phyloP scores from a whole-genome alignment of 2,888 invertebrate species.

The Listrodromus nycthemerus region DNA sequence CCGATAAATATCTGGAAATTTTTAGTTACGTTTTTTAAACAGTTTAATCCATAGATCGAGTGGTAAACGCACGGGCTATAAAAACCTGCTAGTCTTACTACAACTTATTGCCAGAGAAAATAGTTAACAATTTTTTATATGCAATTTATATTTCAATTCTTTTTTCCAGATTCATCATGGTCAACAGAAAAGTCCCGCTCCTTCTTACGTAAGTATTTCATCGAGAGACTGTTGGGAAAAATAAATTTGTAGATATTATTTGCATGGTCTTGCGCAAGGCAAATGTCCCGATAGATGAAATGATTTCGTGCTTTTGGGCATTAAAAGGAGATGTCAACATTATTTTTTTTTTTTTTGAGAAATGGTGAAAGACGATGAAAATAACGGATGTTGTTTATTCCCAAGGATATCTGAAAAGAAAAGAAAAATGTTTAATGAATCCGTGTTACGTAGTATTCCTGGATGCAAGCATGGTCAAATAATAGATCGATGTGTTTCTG shows the following conservation, averaged over 20 bases:
- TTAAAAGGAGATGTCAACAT: neutral
- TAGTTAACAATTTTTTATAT: neutral
- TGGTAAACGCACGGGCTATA: too few species aligned
- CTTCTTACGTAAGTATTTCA: constrained; percentile 76
- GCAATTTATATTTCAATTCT: constrained; percentile 25
- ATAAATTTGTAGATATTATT: constrained; percentile 43
- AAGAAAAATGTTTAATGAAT: neutral
- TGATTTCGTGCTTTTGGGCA: neutral
- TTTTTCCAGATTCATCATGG: constrained; percentile 72
- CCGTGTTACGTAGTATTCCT: constrained; percentile 46
- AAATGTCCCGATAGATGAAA: constrained; percentile 25
- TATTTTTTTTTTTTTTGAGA: neutral
- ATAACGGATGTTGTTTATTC: too few species aligned
- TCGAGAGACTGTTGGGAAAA: neutral
- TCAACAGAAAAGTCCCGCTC: constrained; percentile 77
- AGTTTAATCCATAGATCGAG: too few species aligned
- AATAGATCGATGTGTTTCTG: constrained; percentile 74
- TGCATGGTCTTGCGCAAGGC: constrained; percentile 54
- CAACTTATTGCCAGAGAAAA: too few species aligned
- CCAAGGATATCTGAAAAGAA: neutral
- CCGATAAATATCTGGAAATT: too few species aligned
- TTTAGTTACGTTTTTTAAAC: too few species aligned
- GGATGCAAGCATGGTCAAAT: constrained; percentile 67
- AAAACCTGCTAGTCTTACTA: too few species aligned
- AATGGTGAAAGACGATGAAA: neutral